phyloP scores from a whole-genome alignment of 2,113 vertebrate species.

The Chascanopsetta lugubris region DNA sequence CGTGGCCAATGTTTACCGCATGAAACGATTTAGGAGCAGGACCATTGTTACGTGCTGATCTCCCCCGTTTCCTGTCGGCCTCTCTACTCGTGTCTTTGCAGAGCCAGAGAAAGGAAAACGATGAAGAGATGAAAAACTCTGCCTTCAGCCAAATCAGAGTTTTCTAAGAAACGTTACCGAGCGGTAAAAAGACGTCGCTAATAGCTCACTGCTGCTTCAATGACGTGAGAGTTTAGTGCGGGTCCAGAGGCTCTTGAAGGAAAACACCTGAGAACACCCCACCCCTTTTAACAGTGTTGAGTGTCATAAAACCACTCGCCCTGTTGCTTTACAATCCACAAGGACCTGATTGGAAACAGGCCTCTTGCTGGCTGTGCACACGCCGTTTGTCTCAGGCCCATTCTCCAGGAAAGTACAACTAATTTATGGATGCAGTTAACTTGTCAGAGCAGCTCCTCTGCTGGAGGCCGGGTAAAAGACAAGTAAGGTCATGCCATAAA shows the following conservation, averaged over 20 bases:
- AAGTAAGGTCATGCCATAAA: constrained; percentile 21
- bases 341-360: constrained; percentile 70
- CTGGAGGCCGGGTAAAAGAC: background rate
- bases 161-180: constrained; percentile 3
- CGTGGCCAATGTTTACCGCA: background rate
- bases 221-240: constrained; percentile 42
- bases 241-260: constrained; percentile 62
- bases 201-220: constrained; percentile 26
- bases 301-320: constrained; percentile 49
- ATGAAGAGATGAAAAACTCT: background rate
- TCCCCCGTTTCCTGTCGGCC: background rate
- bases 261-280: constrained; percentile 65
- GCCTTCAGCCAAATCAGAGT: background rate
- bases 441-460: constrained; percentile 28
- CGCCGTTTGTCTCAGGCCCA: constrained; percentile 34
- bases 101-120: background rate
- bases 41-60: background rate
- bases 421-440: constrained; percentile 38
- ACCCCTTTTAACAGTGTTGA: constrained; percentile 52
- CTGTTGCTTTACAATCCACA: constrained; percentile 61
- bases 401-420: constrained; percentile 35
- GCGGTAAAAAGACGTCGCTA: constrained; percentile 24
- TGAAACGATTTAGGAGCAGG: background rate
- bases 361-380: constrained; percentile 23
- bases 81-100: background rate